Base-by-base conservation (phyloP, 1,140 invertebrate genomes). In the Caligus rogercresseyi region DNA sequence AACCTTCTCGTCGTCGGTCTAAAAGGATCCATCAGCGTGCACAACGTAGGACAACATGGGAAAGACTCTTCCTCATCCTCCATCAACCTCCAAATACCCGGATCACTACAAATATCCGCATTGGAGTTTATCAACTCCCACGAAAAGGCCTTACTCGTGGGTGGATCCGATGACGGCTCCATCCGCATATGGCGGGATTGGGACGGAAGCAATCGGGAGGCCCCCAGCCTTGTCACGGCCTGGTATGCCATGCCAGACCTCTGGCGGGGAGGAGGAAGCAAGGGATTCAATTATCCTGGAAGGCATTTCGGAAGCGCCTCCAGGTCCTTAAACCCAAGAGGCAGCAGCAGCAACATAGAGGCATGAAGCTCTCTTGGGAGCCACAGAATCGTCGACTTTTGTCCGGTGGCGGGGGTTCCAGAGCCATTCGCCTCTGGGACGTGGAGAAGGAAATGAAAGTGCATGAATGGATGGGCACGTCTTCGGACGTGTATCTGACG, bases 71-170 rank as follows among this genome's bases (percentile, higher is more conserved):
- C 55, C 11, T 21, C 25, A 15, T 24, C 16, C 3, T 19, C 14
- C 23, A 57, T 14, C 14, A 13, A 57, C 13, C 13, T 11, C 13
- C 21, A 57, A 21, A 54, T 54, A 18, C 21, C 53, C 18, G 16
- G 21, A n/a, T 43, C 31, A n/a, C 7, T 7, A 11, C 31, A n/a
- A 14, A 24, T 63, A 15, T 56, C 52, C 24, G 52, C 52, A 16
- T n/a, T 63, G 13, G 61, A 54, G 19, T 55, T 20, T 19, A 55
- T 63, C 18, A 63, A 63, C 24, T 52, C 51, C 19, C 61, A 63
- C 25, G 61, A 55, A 16, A 20, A 63, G 4, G 52, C 51, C 18
- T 11, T 63, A 20, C 61, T 63, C 16, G 16, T 63, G 15, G 52
- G 15, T 21, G 61, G 61, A 1, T 56, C 52, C 11, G 61, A 63